Base-by-base conservation (phyloP, 2,888 invertebrate species). In the Gymnocheta viridis region DNA sequence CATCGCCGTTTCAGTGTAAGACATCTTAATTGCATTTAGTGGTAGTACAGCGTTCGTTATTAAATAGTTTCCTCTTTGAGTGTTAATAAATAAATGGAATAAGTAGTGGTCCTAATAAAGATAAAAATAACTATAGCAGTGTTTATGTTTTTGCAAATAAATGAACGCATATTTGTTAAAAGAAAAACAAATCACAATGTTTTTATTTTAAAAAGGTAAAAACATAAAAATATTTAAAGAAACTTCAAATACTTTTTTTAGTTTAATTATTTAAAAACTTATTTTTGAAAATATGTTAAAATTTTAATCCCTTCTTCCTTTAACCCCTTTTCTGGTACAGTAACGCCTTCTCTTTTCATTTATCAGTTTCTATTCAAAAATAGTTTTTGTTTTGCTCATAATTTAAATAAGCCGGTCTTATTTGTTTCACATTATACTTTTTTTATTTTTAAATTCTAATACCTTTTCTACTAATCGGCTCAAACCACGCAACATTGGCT, bases 401-500 rank as follows among this genome's bases (percentile, higher is more conserved):
- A 47, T 67, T 77, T 60, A 49, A 62, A 79, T 70, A 79, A 79
- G 78, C 73, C 60, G 73, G 38, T 74, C 22, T 51, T 69, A 60
- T 73, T 78, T 62, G 32, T 62, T 69, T 60, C 22, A 41, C 29
- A n/a, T 62, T 49, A 12, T 49, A 27, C 6, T 66, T 56, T 24
- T 32, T 19, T 49, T 47, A n/a, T 41, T 29, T 5, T 0, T 4
- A 69, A 19, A 51, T 29, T 51, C 10, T 27, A 35, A n/a, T 32
- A 32, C 27, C 72, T 70, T 22, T 58, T 24, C 10, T 38, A 35
- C 74, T 82, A 86, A 87, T 85, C 87, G 81, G 85, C 87, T 87
- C 87, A 88, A 79, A 70, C 79, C 86, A 85, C 72, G 86, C 85
- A 85, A 84, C 85, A 81, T 82, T 85, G 82, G 77, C 82, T 86